Evolutionary conservation across 2,888 invertebrate species (phyloP), one percentile per base, ranked within the genome.

Genomic region (Baccha elongata): DNA sequence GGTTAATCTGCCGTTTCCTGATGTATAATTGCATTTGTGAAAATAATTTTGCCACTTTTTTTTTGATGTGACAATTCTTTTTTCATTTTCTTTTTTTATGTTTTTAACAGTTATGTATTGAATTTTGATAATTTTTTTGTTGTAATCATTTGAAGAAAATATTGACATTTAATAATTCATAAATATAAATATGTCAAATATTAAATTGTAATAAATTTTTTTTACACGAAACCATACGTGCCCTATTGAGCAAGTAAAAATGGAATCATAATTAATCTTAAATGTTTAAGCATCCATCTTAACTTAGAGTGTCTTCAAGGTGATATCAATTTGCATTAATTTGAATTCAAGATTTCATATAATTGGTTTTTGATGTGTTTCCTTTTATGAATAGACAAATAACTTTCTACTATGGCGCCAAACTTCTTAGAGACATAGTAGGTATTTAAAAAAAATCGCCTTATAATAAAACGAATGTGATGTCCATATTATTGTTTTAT

Each of bases 331-430:
- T 76, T 62, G 62, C 53, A 76, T 76, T 62, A 37, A 71, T 76
- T 76, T 76, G 53, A 53, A 76, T 74, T n/a, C 23, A n/a, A 42
- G 42, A 44, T 32, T 35, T 68, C 29, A 19, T 35, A 40, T 19
- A 44, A 13, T 52, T 67, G 3, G 5, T 23, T 23, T 26, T 35
- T 23, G 15, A 32, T 48, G 40, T 40, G 21, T 21, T 53, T 32
- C 32, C 55, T 23, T 58, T 15, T 40, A 15, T 17, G 15, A 58
- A 46, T 53, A 69, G 35, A 29, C 46, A 3, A 23, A 44, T 44
- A 78, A 78, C 78, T 78, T 78, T 78, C 78, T 78, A 65, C 17
- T 44, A 35, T 72, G 78, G 78, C 78, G 78, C 78, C 78, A 78
- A 58, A 37, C 58, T 44, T 60, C 42, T 52, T 19, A 11, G 13